Conservation (phyloP, 2,888 invertebrate species). For the Lithophane socia region DNA sequence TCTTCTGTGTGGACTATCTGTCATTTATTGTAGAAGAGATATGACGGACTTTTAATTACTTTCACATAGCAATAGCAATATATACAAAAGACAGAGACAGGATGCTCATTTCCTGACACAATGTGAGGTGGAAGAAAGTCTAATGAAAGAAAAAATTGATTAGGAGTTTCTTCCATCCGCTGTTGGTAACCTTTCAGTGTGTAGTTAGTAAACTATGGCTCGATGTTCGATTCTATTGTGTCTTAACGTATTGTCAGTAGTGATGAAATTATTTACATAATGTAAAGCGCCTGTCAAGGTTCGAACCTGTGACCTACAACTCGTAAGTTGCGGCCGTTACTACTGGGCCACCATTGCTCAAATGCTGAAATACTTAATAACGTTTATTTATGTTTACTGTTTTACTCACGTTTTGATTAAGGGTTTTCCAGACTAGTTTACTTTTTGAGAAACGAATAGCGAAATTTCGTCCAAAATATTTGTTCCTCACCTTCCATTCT, state of each 20-base stretch:
- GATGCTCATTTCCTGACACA: slow-evolving; percentile 41
- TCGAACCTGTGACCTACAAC: no score
- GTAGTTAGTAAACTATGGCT: not conserved
- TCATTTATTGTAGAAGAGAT: not conserved
- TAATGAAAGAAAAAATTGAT: slow-evolving; percentile 4
- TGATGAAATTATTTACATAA: no score
- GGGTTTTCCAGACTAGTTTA: not conserved
- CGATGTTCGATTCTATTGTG: not conserved
- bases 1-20: no score
- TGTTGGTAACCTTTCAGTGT: not conserved
- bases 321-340: no score
- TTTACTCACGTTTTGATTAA: no score
- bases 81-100: not conserved
- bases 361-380: no score
- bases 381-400: no score
- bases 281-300: no score
- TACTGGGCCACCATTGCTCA: no score
- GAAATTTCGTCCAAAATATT: slow-evolving; percentile 1
- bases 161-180: not conserved
- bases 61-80: not conserved
- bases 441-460: not conserved
- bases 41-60: not conserved
- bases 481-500: slow-evolving; percentile 4
- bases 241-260: not conserved
- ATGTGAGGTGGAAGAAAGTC: slow-evolving; percentile 2